Percentiles rank a stretch among this genome's conserved stretches.
phyloP scores from a whole-genome alignment of 2,113 vertebrate species.

The Zosterops japonicus region DNA sequence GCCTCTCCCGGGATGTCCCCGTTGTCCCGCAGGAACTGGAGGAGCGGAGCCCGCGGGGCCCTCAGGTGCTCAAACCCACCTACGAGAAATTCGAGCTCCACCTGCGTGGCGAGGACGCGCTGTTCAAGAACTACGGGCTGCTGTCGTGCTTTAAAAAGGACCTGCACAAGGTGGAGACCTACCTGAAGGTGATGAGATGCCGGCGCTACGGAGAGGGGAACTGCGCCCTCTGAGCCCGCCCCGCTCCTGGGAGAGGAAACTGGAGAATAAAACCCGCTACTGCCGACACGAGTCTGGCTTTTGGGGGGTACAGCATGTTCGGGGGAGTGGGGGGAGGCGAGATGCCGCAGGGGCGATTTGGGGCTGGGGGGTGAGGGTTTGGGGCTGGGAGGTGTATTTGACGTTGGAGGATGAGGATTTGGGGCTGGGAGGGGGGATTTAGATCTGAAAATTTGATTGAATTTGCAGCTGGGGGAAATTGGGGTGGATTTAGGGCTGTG shows the following conservation, averaged over 20 bases:
- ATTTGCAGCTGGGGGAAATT: background rate
- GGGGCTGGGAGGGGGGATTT: background rate
- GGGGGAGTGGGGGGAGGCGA: background rate
- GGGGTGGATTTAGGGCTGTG: background rate
- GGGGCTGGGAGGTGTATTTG: background rate
- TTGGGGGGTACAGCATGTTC: too few relatives aligned
- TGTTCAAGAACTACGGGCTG: constrained; percentile 84
- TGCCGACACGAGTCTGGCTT: background rate
- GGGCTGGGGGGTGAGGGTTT: background rate
- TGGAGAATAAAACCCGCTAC: constrained; percentile 27
- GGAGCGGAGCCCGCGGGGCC: constrained; percentile 58
- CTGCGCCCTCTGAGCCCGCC: constrained; percentile 78
- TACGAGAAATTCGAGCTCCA: constrained; percentile 87
- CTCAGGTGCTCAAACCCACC: constrained; percentile 69
- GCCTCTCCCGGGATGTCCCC: background rate
- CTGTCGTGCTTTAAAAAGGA: constrained; percentile 95
- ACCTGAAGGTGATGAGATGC: constrained; percentile 90
- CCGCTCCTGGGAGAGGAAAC: background rate
- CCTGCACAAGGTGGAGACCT: constrained; percentile 96
- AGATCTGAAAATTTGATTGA: background rate
- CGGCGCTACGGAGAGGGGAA: constrained; percentile 88
- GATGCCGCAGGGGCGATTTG: too few relatives aligned
- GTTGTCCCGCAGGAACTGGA: constrained; percentile 70
- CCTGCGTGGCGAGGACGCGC: constrained; percentile 71
- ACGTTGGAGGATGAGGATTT: background rate